Conservation (phyloP, 2,113 vertebrate genomes). For the Labeo rohita region DNA sequence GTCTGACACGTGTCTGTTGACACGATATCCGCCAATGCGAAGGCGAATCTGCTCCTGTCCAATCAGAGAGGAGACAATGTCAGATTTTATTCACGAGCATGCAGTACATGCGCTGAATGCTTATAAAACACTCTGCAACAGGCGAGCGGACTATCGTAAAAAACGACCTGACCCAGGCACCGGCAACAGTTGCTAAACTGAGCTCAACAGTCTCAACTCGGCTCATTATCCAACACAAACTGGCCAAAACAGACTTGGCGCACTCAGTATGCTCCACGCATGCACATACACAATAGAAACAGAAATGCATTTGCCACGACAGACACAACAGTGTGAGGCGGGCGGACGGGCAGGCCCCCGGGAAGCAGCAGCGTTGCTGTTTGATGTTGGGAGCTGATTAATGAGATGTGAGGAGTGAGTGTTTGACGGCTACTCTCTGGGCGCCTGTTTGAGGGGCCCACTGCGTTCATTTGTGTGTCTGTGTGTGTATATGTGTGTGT, state of each 20-base stretch:
- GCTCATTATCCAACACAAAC: constrained; percentile 49
- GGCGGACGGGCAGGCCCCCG: constrained; percentile 53
- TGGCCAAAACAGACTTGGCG: constrained; percentile 45
- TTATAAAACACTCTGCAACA: constrained; percentile 22
- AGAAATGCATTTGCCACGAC: constrained; percentile 56
- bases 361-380: constrained; percentile 57
- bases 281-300: constrained; percentile 52
- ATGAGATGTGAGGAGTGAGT: constrained; percentile 65
- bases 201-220: constrained; percentile 41
- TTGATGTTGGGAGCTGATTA: constrained; percentile 70
- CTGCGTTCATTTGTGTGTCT: constrained; percentile 28
- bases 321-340: constrained; percentile 58
- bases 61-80: constrained; percentile 29
- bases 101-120: not conserved
- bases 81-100: constrained; percentile 27
- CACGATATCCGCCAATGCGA: constrained; percentile 3
- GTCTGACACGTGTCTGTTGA: not conserved
- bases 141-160: constrained; percentile 5
- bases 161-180: constrained; percentile 39
- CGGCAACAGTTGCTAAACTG: constrained; percentile 20
- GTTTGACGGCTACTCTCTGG: constrained; percentile 65
- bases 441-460: constrained; percentile 58
- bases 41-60: constrained; percentile 27
- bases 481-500: constrained; percentile 17
- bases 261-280: constrained; percentile 54